Conservation (phyloP, 35 echinoderm and acorn worm genomes). For the Lytechinus variegatus region DNA sequence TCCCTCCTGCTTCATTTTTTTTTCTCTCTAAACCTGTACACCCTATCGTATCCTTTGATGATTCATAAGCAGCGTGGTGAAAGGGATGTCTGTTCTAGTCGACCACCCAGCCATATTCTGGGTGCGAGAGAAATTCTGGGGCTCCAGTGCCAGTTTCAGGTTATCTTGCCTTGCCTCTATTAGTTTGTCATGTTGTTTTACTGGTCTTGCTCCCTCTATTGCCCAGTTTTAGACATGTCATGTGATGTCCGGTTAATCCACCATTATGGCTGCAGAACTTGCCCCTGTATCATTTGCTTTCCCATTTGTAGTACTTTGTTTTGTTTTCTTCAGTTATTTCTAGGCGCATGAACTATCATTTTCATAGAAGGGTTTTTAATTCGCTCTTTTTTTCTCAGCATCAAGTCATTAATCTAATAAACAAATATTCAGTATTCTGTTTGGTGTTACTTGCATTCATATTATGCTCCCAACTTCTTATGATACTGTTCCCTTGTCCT, state of each 20-base stretch:
- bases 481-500: no score
- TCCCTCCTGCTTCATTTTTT: background rate
- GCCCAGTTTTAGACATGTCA: background rate
- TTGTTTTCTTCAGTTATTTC: background rate
- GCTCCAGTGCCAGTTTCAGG: slow-evolving; percentile 78
- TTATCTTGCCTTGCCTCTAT: background rate
- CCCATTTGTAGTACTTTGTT: background rate
- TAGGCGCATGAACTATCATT: background rate
- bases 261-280: background rate
- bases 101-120: slow-evolving; percentile 95
- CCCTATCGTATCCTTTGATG: background rate
- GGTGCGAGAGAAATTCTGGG: slow-evolving; percentile 92
- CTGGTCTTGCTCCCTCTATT: background rate
- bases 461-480: no score
- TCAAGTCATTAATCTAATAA: background rate
- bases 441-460: background rate
- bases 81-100: slow-evolving; percentile 74
- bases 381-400: background rate
- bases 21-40: background rate
- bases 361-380: background rate
- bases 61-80: slow-evolving; percentile 63
- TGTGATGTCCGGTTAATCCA: background rate
- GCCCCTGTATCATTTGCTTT: background rate
- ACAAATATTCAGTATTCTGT: background rate
- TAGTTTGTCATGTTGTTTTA: slow-evolving; percentile 5